phyloP scores from a whole-genome alignment of 2,797 vertebrate species.

The Alcedo quadribrachys region DNA sequence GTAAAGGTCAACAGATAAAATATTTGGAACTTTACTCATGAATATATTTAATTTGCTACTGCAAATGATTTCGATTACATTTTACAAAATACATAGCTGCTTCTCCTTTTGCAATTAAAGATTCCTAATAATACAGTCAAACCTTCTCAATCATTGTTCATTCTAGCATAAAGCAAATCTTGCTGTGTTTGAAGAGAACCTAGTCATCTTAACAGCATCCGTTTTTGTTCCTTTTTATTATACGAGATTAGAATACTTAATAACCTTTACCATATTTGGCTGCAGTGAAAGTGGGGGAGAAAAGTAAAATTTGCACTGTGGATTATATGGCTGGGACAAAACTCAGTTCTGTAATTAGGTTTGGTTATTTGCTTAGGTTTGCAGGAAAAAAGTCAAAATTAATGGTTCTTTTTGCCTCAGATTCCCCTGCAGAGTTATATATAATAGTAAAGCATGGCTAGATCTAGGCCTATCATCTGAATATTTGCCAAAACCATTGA shows the following conservation, averaged over 20 bases:
- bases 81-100: conserved; percentile 57
- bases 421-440: neutral
- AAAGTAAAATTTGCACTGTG: neutral
- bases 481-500: conserved; percentile 22
- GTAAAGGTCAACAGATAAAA: conserved; percentile 52
- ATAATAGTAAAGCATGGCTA: neutral
- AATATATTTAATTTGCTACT: conserved; percentile 69
- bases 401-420: neutral
- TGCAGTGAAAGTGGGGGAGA: neutral
- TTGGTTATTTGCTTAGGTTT: conserved; percentile 45
- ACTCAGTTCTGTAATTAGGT: conserved; percentile 23
- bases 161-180: conserved; percentile 68
- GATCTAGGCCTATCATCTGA: neutral
- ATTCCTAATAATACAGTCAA: conserved; percentile 66
- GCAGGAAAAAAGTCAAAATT: conserved; percentile 16
- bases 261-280: conserved; percentile 14
- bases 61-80: conserved; percentile 51
- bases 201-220: conserved; percentile 42
- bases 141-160: conserved; percentile 67
- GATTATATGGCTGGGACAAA: conserved; percentile 3
- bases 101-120: conserved; percentile 65
- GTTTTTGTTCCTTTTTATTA: conserved; percentile 33
- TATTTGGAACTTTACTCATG: conserved; percentile 51
- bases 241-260: conserved; percentile 49
- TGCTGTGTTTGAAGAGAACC: conserved; percentile 63